A percentile compares a stretch with the other conserved stretches of the same genome.
These are phyloP conservation scores for Elymnias hypermnestra DNA, from an alignment of 1,140 invertebrate genomes.

Conservation along the genomic window DNA sequence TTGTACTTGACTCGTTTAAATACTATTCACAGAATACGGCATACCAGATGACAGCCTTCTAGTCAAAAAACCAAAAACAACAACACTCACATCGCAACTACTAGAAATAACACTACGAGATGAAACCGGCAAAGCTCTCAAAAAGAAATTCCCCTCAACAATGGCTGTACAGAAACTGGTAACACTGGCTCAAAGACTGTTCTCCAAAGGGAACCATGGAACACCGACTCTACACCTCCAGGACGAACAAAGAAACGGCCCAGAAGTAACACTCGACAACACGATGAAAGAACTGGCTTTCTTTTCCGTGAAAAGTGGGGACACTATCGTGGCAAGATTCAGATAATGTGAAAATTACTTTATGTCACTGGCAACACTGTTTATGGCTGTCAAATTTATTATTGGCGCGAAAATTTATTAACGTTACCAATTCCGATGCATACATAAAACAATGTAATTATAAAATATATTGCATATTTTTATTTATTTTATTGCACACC, in stretches of 20 bases:
- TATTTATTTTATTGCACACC: too few relatives aligned
- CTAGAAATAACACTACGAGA: constrained; percentile 80
- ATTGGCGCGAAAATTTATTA: constrained; percentile 35
- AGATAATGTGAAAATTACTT: constrained; percentile 59
- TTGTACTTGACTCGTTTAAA: too few relatives aligned
- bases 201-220: constrained; percentile 63
- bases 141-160: constrained; percentile 84
- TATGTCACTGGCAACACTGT: constrained; percentile 26
- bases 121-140: constrained; percentile 76
- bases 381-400: constrained; percentile 16
- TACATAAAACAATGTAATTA: too few relatives aligned
- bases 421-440: too few relatives aligned
- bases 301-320: constrained; percentile 90
- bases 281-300: constrained; percentile 87
- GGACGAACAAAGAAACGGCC: constrained; percentile 77
- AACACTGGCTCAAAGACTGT: constrained; percentile 83
- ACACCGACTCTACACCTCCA: constrained; percentile 71
- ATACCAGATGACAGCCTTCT: constrained; percentile 84
- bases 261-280: constrained; percentile 86
- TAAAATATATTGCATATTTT: too few relatives aligned
- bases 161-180: constrained; percentile 91
- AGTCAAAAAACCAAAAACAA: constrained; percentile 75
- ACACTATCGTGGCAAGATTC: constrained; percentile 85
- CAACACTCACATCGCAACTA: constrained; percentile 82
- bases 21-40: constrained; percentile 91